Base-by-base conservation (phyloP, 2,888 invertebrate species). In the Xylota segnis region DNA sequence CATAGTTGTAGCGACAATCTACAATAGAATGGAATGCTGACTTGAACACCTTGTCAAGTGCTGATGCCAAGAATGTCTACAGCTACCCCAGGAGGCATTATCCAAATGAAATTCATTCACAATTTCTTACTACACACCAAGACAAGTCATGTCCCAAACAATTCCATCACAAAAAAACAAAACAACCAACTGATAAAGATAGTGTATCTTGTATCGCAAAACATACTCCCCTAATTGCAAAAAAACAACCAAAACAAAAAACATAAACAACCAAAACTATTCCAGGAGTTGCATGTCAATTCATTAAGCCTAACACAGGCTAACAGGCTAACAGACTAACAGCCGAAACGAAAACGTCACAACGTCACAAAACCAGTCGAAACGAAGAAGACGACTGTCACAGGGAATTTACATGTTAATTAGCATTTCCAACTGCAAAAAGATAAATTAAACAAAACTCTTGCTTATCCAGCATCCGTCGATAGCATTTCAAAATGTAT, bases 271-370 rank as follows among this genome's bases (percentile, higher is more conserved):
- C n/a, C 52, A 43, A 59, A 43, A 14, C 27, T 47, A 74, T 61
- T 81, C 63, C 76, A 71, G 82, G 76, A 82, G 82, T 75, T 61
- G 23, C 74, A 81, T 75, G 68, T 58, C 50, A 82, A 82, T 82
- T 82, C 40, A 82, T 82, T 82, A 82, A 58, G 50, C 43, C 37
- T 47, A 29, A n/a, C n/a, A n/a, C n/a, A n/a, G n/a, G n/a, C n/a
- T n/a, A n/a, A n/a, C n/a, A n/a, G n/a, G n/a, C n/a, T n/a, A n/a
- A n/a, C n/a, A 43, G 50, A 47, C 9, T 34, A 59, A 43, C 27
- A 18, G 72, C 50, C 10, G 32, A 9, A 40, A 43, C 12, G 47
- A 50, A 61, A 81, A 68, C 75, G 34, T 66, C 58, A 56, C 16
- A 10, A 45, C 61, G 37, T 37, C 54, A 29, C 61, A 63, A 70